Evolutionary conservation across 2,113 vertebrate species (phyloP).

Genomic region (Chloroceryle aenea): DNA sequence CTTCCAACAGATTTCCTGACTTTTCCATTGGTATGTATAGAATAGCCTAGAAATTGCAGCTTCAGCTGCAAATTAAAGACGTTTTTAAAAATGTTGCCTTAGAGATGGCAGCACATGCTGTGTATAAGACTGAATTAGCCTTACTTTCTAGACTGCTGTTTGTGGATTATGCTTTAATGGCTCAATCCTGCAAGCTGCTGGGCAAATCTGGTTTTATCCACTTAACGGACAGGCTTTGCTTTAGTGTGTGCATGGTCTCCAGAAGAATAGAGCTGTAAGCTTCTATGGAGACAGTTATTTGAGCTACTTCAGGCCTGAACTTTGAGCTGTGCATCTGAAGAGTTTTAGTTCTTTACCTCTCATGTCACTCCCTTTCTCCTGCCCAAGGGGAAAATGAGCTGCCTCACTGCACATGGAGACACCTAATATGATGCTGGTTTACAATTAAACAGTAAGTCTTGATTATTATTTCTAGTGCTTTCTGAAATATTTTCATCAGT

Average conservation of each 20-base stretch:
- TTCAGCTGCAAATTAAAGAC: not conserved
- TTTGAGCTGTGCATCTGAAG: not conserved
- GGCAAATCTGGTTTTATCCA: constrained; percentile 12
- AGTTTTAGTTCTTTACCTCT: not conserved
- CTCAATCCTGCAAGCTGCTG: not conserved
- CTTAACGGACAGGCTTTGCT: not conserved
- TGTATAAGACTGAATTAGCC: not conserved
- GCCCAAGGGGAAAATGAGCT: not conserved
- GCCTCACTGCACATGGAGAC: not conserved
- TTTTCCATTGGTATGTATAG: not conserved
- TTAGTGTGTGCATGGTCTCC: fast-evolving
- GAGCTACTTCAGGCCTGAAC: not conserved
- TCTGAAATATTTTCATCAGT: not conserved
- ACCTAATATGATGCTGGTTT: not conserved
- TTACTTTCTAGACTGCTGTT: not conserved
- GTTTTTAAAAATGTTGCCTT: not conserved
- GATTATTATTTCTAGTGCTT: not conserved
- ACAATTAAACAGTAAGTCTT: not conserved
- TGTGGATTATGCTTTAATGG: not conserved
- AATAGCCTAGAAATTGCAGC: not conserved
- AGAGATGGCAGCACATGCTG: not conserved
- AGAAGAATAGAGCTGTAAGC: not conserved
- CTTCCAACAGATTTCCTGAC: not conserved
- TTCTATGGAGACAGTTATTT: fast-evolving
- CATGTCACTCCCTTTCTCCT: not conserved